Percentiles rank a stretch among this genome's conserved stretches.
These are phyloP conservation scores for Hoplias malabaricus DNA, from an alignment of 2,113 vertebrate species.

Conservation along the genomic window DNA sequence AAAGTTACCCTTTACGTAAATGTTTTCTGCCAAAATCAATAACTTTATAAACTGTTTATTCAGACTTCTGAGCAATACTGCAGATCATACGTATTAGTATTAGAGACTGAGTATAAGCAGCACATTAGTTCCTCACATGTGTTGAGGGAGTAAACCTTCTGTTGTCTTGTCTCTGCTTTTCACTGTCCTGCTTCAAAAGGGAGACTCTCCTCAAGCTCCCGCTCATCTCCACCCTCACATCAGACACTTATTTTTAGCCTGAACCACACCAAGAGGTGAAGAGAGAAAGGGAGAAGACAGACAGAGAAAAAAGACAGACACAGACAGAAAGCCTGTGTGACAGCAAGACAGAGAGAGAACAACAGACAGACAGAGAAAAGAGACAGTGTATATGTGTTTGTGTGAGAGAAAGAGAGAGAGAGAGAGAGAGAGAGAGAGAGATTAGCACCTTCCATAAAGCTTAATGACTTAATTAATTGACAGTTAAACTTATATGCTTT, in stretches of 20 bases:
- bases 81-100: neutral
- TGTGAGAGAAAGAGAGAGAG: neutral
- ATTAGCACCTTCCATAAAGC: too few relatives aligned
- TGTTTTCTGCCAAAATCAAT: too few relatives aligned
- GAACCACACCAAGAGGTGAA: conserved; percentile 28
- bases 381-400: too few relatives aligned
- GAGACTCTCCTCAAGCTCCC: conserved; percentile 18
- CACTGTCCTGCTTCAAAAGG: neutral
- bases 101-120: too few relatives aligned
- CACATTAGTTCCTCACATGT: too few relatives aligned
- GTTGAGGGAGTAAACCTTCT: neutral
- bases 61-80: neutral
- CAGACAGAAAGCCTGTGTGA: neutral
- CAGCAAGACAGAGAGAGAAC: neutral
- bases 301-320: neutral
- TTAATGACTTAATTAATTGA: too few relatives aligned
- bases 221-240: conserved; percentile 42
- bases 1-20: too few relatives aligned
- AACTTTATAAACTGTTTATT: too few relatives aligned
- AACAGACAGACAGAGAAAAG: neutral
- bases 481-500: neutral
- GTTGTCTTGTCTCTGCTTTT: neutral
- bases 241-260: conserved; percentile 54
- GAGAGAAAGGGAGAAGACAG: neutral
- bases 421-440: neutral